These are phyloP conservation scores for Cetonia aurata DNA, from an alignment of 2,888 invertebrate species.

Conservation along the genomic window DNA sequence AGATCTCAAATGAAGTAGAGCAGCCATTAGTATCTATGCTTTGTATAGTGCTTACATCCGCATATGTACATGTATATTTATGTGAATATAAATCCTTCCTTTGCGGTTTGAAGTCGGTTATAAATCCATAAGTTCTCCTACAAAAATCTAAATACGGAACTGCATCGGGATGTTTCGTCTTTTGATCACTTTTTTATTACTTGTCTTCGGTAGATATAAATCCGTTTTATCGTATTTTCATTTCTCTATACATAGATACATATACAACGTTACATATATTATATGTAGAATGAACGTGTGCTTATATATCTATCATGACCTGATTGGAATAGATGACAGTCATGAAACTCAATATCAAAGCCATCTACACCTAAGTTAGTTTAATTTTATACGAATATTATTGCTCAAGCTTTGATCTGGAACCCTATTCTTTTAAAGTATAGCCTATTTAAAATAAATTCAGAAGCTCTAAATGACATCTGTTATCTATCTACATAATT, in stretches of 20 bases:
- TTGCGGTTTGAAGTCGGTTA: slow-evolving; percentile 9
- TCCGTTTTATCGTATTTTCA: slow-evolving; percentile 11
- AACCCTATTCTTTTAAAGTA: not conserved
- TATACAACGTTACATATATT: not conserved
- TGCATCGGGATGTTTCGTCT: not conserved
- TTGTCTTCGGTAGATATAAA: not conserved
- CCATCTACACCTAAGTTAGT: not conserved
- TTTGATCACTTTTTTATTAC: slow-evolving; percentile 21
- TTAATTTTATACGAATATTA: slow-evolving; percentile 10
- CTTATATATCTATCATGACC: slow-evolving; percentile 11
- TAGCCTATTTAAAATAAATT: no score
- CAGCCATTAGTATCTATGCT: no score
- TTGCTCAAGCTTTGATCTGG: slow-evolving; percentile 16
- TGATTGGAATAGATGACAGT: not conserved
- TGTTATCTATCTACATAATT: no score
- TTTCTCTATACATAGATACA: slow-evolving; percentile 11
- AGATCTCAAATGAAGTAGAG: no score
- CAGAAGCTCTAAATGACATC: no score
- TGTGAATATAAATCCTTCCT: slow-evolving; percentile 10
- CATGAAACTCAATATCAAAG: not conserved
- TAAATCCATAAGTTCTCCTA: slow-evolving; percentile 5
- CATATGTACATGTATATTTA: not conserved
- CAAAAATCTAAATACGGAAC: slow-evolving; percentile 22
- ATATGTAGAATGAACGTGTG: not conserved
- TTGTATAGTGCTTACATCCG: no score